Percentiles rank a stretch among this genome's conserved stretches.
Conservation (phyloP, 2,113 vertebrate species). For the Coreoperca whiteheadi region DNA sequence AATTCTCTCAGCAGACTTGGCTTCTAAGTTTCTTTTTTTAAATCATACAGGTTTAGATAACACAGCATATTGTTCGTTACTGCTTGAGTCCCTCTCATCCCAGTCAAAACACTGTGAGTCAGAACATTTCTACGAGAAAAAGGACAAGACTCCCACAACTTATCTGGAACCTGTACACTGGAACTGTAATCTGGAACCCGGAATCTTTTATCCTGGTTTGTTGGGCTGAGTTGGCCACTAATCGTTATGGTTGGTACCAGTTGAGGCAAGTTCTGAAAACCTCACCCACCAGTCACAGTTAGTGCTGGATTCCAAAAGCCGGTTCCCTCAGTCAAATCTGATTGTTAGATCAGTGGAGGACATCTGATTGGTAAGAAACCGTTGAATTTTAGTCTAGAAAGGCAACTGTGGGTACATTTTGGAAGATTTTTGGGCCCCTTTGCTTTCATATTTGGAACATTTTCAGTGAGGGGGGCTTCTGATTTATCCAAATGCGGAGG, state of each 20-base stretch:
- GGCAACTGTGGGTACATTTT: background rate
- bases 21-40: background rate
- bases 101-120: conserved; percentile 62
- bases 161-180: background rate
- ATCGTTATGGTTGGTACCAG: background rate
- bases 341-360: background rate
- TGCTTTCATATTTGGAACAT: background rate
- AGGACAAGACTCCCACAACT: conserved; percentile 8
- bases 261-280: background rate
- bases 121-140: background rate
- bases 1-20: background rate
- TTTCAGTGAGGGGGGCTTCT: background rate
- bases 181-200: background rate
- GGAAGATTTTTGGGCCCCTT: background rate
- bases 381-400: background rate
- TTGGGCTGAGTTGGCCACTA: background rate
- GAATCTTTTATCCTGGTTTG: background rate
- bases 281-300: background rate
- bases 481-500: background rate
- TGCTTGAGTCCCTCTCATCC: background rate
- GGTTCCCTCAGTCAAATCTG: background rate
- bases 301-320: background rate
- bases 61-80: background rate
- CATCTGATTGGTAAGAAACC: background rate
- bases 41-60: conserved; percentile 11